Conservation (phyloP, 1,140 invertebrate genomes). For the Homalodisca vitripennis region DNA sequence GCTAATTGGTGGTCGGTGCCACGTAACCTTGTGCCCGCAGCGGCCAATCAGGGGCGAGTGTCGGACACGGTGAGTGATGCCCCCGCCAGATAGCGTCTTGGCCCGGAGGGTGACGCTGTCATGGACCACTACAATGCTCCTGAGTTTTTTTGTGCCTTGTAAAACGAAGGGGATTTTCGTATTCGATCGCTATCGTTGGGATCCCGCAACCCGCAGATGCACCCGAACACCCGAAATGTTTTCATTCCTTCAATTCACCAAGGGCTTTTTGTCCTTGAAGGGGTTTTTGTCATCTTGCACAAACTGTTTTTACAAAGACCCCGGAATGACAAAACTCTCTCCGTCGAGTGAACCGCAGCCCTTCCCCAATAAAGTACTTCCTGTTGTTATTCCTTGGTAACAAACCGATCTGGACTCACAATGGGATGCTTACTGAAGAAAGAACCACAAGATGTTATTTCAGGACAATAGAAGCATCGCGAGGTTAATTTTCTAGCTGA, state of each 20-base stretch:
- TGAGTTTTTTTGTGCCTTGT: not conserved
- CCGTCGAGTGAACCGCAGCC: not conserved
- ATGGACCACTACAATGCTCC: not conserved
- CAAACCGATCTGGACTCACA: not conserved
- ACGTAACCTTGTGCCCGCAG: not conserved
- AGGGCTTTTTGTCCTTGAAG: not conserved
- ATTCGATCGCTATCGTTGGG: slow-evolving; percentile 3
- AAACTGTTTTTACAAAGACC: not conserved
- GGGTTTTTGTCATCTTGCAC: not conserved
- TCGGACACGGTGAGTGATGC: not conserved
- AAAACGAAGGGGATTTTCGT: not conserved
- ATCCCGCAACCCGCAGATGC: not conserved
- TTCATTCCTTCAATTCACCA: not conserved
- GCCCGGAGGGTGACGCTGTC: not conserved
- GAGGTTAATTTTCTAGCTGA: slow-evolving; percentile 19
- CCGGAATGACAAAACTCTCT: not conserved
- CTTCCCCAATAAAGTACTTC: slow-evolving; percentile 15
- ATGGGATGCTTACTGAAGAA: not conserved
- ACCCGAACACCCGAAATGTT: slow-evolving; percentile 4
- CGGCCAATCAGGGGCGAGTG: too few relatives aligned
- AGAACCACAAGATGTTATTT: slow-evolving; percentile 18
- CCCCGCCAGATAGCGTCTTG: not conserved
- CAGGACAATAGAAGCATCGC: slow-evolving; percentile 6
- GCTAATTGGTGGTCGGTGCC: slow-evolving; percentile 12
- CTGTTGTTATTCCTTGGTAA: not conserved